Evolutionary conservation across 2,113 vertebrate species (phyloP).

Genomic region (Scomber japonicus): DNA sequence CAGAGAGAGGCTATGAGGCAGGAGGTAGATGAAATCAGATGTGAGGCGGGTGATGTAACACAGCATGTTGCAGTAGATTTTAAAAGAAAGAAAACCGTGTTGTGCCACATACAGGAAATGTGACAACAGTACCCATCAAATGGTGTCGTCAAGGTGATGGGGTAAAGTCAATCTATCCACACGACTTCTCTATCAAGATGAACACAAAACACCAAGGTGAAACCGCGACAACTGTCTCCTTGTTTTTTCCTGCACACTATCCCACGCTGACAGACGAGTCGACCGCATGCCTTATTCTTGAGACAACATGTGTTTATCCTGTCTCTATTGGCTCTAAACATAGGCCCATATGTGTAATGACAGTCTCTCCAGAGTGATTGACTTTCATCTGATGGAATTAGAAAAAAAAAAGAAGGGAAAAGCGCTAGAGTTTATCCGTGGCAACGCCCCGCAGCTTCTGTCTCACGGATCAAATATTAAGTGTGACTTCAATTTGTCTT

Average conservation of each 20-base stretch:
- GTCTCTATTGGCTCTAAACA: neutral
- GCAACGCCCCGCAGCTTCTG: neutral
- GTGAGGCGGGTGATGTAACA: neutral
- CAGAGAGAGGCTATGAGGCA: neutral
- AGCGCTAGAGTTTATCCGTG: neutral
- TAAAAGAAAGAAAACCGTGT: neutral
- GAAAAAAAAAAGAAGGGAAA: neutral
- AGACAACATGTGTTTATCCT: neutral
- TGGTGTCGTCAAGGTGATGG: neutral
- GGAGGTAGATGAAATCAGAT: neutral
- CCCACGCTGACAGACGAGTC: conserved; percentile 13
- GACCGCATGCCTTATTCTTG: conserved; percentile 15
- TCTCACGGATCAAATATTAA: neutral
- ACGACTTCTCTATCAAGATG: neutral
- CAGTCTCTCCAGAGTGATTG: neutral
- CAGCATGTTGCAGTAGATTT: neutral
- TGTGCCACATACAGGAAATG: neutral
- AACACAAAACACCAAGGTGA: neutral
- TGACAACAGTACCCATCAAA: neutral
- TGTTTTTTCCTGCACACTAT: conserved; percentile 30
- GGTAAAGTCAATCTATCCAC: neutral
- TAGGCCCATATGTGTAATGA: too few species aligned
- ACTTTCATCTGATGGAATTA: neutral
- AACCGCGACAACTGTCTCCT: neutral
- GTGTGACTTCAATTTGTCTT: neutral